phyloP scores from a whole-genome alignment of 2,888 invertebrate species.

The Lepidochrysops patricia region DNA sequence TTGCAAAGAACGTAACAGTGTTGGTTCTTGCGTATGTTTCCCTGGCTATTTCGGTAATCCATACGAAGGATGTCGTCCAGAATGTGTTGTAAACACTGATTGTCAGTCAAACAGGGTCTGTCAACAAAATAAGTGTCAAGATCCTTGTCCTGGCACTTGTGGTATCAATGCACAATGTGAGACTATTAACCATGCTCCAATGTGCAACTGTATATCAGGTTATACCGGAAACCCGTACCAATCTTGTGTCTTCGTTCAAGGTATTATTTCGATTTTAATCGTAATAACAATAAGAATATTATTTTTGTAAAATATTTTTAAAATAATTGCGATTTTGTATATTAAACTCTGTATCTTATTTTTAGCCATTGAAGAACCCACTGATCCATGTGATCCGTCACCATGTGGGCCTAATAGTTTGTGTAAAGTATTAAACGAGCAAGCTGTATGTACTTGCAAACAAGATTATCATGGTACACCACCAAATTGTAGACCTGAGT shows the following conservation, averaged over 20 bases:
- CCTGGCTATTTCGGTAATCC: constrained; percentile 78
- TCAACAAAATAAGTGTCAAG: constrained; percentile 81
- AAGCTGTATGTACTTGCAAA: constrained; percentile 82
- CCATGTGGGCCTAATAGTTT: constrained; percentile 89
- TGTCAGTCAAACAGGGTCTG: constrained; percentile 83
- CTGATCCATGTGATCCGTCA: constrained; percentile 81
- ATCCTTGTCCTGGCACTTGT: constrained; percentile 85
- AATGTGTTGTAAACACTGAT: constrained; percentile 83
- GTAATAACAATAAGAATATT: not conserved
- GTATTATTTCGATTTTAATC: constrained; percentile 35
- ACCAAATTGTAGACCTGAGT: constrained; percentile 83
- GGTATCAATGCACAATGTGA: constrained; percentile 82
- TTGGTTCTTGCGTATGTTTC: constrained; percentile 81
- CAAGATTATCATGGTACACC: constrained; percentile 78
- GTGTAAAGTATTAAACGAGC: constrained; percentile 81
- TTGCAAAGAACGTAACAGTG: constrained; percentile 79
- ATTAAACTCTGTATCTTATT: constrained; percentile 13
- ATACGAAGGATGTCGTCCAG: constrained; percentile 82
- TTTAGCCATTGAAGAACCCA: constrained; percentile 43
- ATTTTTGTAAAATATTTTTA: not conserved
- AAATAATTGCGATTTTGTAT: not conserved
- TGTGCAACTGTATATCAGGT: constrained; percentile 79
- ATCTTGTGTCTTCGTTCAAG: constrained; percentile 43
- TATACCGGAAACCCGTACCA: constrained; percentile 78
- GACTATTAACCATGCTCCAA: constrained; percentile 81